Evolutionary conservation across 2,113 vertebrate species (phyloP), one percentile per base, ranked within the genome.

Genomic region (Nothobranchius kuhntae): DNA sequence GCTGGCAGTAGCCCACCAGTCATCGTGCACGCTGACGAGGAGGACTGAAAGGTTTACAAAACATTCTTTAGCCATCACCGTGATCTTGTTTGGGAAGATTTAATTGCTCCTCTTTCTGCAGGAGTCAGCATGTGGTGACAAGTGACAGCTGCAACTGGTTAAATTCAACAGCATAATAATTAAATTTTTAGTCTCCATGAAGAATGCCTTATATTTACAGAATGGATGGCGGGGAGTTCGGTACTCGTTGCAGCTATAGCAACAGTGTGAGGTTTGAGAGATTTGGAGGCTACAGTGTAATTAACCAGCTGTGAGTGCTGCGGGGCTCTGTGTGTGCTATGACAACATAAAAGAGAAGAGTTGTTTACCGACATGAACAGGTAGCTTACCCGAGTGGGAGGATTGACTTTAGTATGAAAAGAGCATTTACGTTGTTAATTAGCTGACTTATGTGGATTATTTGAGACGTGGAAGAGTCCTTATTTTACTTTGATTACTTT

Each of bases 281-380:
- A 66, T 51, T 61, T 54, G 38, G 47, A 46, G 48, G 46, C 61
- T 54, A 1, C 53, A 77, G 79, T 51, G 53, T 75, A 77, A 86
- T 87, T 88, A 76, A 77, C 60, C 30, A 48, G 68, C 65, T 69
- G 53, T 61, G 57, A 79, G 75, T 53, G 56, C n/a, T 53, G 51
- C 47, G 57, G 26, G 64, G 44, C 56, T 58, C 53, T 62, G 45
- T 53, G 68, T 65, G 56, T 53, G 46, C 73, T 36, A 57, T 60
- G 75, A 62, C 65, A 74, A 57, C 60, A 68, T 26, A 24, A 55
- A 45, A 75, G 30, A 75, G 52, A 66, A 13, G 48, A 46, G 50
- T 69, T 26, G 40, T 48, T 48, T 53, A 40, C 59, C 57, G 57
- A 64, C 63, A 68, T 67, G 42, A 77, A 60, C 30, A 57, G 17